These are phyloP conservation scores for Manacus vitellinus DNA, from an alignment of 2,113 vertebrate species.

Conservation along the genomic window DNA sequence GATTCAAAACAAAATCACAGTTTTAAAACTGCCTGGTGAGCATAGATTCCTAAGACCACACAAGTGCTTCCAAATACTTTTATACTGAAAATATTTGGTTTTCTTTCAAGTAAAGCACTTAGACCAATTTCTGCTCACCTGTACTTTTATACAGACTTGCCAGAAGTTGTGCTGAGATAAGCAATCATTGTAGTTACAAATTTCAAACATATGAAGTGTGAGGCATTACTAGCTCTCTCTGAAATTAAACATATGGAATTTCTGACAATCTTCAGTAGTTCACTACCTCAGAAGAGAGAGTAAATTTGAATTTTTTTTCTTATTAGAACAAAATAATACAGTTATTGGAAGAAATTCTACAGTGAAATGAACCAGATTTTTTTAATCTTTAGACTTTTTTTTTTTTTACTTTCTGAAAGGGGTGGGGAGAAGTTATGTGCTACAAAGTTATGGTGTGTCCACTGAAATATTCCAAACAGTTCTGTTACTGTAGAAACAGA, in stretches of 20 bases:
- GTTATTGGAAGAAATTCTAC: not conserved
- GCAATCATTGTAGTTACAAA: not conserved
- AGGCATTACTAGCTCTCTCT: not conserved
- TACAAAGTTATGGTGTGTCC: not conserved
- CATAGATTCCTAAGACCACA: not conserved
- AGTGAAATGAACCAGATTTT: not conserved
- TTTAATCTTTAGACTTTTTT: not conserved
- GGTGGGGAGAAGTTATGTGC: fast-evolving
- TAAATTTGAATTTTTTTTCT: not conserved
- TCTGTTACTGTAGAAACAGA: not conserved
- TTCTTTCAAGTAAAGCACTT: not conserved
- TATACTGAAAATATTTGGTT: not conserved
- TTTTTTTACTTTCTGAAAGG: not conserved
- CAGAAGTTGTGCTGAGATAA: not conserved
- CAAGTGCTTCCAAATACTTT: not conserved
- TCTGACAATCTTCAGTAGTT: not conserved
- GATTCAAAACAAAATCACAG: not conserved
- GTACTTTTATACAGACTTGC: not conserved
- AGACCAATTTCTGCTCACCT: not conserved
- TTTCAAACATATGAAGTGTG: not conserved
- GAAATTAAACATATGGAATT: not conserved
- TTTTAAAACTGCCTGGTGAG: not conserved
- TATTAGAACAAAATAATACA: not conserved
- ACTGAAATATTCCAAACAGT: not conserved
- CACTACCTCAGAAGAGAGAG: not conserved